Evolutionary conservation across 2,797 vertebrate species (phyloP).

Genomic region (Danio tinwini): DNA sequence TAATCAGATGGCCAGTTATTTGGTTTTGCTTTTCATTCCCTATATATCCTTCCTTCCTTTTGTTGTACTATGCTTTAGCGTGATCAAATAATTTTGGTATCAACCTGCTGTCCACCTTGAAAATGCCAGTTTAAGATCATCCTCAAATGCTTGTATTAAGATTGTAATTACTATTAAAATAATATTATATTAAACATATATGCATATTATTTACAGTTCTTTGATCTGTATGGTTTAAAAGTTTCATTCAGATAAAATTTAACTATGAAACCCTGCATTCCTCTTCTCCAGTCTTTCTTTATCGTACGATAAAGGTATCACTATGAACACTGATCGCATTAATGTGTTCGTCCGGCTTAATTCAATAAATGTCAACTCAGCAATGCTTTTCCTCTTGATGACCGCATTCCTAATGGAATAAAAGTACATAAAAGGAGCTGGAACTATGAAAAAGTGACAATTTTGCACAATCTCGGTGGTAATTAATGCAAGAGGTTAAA

Average conservation of each 20-base stretch:
- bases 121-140: constrained; percentile 69
- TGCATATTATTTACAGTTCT: constrained; percentile 71
- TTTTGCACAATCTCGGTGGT: not conserved
- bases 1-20: constrained; percentile 28
- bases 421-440: constrained; percentile 26
- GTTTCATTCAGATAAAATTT: constrained; percentile 73
- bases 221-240: constrained; percentile 72
- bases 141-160: constrained; percentile 71
- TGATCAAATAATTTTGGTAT: constrained; percentile 54
- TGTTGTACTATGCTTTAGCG: constrained; percentile 52
- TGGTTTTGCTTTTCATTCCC: constrained; percentile 25
- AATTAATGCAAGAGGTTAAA: not conserved
- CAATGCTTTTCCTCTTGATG: constrained; percentile 39
- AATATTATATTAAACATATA: constrained; percentile 63
- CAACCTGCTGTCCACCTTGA: constrained; percentile 64
- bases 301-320: not conserved
- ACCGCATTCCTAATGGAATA: not conserved
- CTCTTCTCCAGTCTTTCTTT: constrained; percentile 47
- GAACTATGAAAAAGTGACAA: constrained; percentile 26
- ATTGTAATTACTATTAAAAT: constrained; percentile 77
- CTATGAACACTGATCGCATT: not conserved
- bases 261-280: constrained; percentile 65
- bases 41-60: constrained; percentile 34
- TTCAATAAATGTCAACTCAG: not conserved
- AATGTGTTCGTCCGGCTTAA: not conserved